A percentile compares a stretch with the other conserved stretches of the same genome.
phyloP scores from a whole-genome alignment of 2,888 invertebrate species.

The Icerya purchasi region DNA sequence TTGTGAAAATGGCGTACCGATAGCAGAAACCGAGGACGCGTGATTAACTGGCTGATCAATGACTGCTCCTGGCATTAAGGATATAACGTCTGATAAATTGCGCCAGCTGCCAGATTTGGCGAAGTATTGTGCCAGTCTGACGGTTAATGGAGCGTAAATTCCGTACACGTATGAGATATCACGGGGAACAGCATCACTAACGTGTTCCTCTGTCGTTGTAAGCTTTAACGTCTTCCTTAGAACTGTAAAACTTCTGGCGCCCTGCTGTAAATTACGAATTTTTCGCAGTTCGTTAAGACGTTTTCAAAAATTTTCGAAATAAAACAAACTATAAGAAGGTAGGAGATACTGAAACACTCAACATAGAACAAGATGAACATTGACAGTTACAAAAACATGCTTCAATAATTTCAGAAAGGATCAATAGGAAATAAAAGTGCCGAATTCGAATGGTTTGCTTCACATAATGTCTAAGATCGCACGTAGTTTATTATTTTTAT shows the following conservation, averaged over 20 bases:
- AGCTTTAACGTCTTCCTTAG: constrained; percentile 56
- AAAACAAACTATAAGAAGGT: no score
- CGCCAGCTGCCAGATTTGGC: constrained; percentile 54
- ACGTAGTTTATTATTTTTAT: no score
- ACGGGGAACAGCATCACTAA: constrained; percentile 50
- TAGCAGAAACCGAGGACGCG: constrained; percentile 7
- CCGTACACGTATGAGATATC: constrained; percentile 83
- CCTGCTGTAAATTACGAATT: constrained; percentile 10
- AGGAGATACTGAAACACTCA: no score
- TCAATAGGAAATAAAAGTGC: no score
- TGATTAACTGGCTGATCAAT: constrained; percentile 23
- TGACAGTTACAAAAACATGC: no score
- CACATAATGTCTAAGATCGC: no score
- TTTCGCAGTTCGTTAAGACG: no score
- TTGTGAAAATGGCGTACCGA: constrained; percentile 10
- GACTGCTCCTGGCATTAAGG: constrained; percentile 55
- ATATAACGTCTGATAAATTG: constrained; percentile 62
- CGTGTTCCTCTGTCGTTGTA: constrained; percentile 75
- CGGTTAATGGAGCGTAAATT: constrained; percentile 80
- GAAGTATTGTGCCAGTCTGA: constrained; percentile 62
- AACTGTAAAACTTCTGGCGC: constrained; percentile 25
- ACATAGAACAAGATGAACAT: no score
- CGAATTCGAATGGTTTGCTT: no score
- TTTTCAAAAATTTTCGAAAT: no score
- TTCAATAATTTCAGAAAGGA: no score